phyloP scores from a whole-genome alignment of 2,888 invertebrate genomes.

The Embidobia sp. region DNA sequence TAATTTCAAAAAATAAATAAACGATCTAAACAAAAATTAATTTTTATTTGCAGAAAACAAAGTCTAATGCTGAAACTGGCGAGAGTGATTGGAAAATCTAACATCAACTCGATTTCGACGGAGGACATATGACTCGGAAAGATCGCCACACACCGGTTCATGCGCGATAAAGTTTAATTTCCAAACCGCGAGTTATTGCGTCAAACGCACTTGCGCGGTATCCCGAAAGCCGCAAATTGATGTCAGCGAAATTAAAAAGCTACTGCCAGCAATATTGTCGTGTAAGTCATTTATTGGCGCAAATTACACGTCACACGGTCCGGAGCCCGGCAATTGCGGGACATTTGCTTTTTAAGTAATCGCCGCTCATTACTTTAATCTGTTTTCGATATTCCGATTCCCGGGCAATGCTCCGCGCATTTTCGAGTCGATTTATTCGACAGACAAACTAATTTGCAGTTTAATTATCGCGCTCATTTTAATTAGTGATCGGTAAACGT shows the following conservation, averaged over 20 bases:
- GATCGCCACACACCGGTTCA: too few relatives aligned
- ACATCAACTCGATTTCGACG: conserved; percentile 21
- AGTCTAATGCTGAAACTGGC: conserved; percentile 66
- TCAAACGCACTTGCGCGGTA: not conserved
- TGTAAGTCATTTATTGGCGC: conserved; percentile 43
- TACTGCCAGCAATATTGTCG: conserved; percentile 1
- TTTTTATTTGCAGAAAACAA: conserved; percentile 65
- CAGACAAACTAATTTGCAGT: conserved; percentile 4
- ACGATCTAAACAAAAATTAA: too few relatives aligned
- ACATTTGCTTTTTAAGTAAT: conserved; percentile 42
- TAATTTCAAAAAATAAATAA: too few relatives aligned
- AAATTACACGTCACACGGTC: conserved; percentile 37
- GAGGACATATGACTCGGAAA: conserved; percentile 28
- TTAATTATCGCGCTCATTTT: conserved; percentile 2
- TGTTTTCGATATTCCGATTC: conserved; percentile 30
- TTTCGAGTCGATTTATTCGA: conserved; percentile 2
- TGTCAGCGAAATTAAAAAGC: conserved; percentile 42
- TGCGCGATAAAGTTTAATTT: too few relatives aligned
- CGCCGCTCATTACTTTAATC: conserved; percentile 13
- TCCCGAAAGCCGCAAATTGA: conserved; percentile 22
- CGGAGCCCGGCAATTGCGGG: conserved; percentile 29
- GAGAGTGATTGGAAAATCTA: conserved; percentile 65
- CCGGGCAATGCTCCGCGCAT: not conserved
- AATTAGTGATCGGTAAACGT: not conserved
- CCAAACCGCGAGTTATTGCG: not conserved